A percentile compares a stretch with the other conserved stretches of the same genome.
These are phyloP conservation scores for Isurus oxyrinchus DNA, from an alignment of 2,113 vertebrate species.

Conservation along the genomic window DNA sequence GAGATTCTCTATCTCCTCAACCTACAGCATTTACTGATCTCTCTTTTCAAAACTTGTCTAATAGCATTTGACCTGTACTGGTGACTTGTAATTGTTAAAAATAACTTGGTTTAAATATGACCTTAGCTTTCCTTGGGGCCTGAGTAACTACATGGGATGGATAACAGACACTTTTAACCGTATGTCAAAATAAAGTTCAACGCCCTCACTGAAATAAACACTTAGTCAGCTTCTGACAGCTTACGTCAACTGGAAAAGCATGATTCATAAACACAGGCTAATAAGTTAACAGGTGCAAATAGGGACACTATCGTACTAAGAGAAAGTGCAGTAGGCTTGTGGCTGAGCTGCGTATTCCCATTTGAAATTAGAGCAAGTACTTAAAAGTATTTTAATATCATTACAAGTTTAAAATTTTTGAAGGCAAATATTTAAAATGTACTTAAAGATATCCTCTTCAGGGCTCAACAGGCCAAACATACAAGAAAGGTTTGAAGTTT, in stretches of 20 bases:
- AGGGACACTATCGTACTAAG: neutral
- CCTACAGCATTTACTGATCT: neutral
- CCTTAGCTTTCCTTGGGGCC: constrained; percentile 11
- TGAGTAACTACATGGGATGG: constrained; percentile 21
- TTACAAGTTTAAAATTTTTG: neutral
- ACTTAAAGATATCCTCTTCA: neutral
- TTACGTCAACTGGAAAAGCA: constrained; percentile 9
- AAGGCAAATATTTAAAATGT: neutral
- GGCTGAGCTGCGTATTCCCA: neutral
- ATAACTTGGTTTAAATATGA: constrained; percentile 19
- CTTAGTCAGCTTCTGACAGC: constrained; percentile 26
- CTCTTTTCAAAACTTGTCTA: constrained; percentile 28
- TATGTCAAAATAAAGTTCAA: constrained; percentile 35
- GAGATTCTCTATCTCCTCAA: neutral
- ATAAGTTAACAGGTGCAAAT: constrained; percentile 17
- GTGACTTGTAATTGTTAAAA: neutral
- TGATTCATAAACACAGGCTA: constrained; percentile 6
- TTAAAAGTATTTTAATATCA: neutral
- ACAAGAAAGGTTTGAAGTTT: neutral
- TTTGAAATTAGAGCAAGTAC: neutral
- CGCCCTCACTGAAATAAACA: constrained; percentile 27
- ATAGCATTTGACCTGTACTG: neutral
- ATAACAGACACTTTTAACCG: constrained; percentile 30
- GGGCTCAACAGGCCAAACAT: neutral
- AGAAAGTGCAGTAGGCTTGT: neutral